phyloP scores from a whole-genome alignment of 2,113 vertebrate genomes.

The Tringa solitaria region DNA sequence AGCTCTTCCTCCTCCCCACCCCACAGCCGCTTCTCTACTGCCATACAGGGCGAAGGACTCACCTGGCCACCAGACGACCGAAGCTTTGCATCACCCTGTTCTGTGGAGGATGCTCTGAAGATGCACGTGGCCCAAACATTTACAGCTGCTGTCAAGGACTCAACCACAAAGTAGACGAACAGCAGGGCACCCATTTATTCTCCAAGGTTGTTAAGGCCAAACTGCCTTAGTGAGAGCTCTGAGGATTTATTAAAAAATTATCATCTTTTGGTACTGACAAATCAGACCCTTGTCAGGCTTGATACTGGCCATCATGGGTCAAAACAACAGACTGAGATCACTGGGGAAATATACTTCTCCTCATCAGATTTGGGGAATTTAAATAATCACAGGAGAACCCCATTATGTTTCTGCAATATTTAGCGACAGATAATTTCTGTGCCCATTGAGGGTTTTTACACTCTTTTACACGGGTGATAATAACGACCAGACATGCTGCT shows the following conservation, averaged over 20 bases:
- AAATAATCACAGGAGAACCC: neutral
- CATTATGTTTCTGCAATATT: neutral
- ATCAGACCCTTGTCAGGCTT: neutral
- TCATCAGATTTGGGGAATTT: neutral
- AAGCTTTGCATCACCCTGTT: neutral
- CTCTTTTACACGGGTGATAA: neutral
- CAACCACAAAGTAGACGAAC: neutral
- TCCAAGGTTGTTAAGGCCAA: neutral
- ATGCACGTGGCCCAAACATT: neutral
- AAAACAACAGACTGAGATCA: neutral
- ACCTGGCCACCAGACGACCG: neutral
- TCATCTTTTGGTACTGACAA: neutral
- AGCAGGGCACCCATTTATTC: neutral
- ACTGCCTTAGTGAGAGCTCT: neutral
- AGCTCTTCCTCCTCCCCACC: neutral
- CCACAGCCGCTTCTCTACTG: accelerated
- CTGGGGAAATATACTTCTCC: neutral
- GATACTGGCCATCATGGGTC: neutral
- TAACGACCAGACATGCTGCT: neutral
- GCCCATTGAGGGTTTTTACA: neutral
- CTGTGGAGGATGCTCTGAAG: neutral
- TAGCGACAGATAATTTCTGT: neutral
- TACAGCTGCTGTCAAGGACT: neutral
- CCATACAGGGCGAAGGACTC: accelerated
- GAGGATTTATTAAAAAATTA: neutral